A percentile compares a stretch with the other conserved stretches of the same genome.
phyloP scores from a whole-genome alignment of 2,797 vertebrate species.

The Avahi laniger region DNA sequence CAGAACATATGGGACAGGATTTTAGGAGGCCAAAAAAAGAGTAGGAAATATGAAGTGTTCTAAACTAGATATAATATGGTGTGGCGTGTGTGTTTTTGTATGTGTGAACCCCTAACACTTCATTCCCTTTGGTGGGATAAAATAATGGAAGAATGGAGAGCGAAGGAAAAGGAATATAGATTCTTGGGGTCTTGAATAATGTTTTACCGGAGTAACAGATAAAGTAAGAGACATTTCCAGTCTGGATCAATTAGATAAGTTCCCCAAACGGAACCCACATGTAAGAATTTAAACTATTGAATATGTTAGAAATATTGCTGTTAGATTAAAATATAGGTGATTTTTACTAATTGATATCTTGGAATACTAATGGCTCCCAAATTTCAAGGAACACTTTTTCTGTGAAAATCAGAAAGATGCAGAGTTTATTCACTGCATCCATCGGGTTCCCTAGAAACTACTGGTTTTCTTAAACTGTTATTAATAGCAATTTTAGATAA shows the following conservation, averaged over 20 bases:
- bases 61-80: background rate
- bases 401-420: constrained; percentile 6
- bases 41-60: background rate
- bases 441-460: constrained; percentile 7
- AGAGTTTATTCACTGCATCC: constrained; percentile 25
- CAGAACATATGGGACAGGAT: background rate
- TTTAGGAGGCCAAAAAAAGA: background rate
- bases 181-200: background rate
- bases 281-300: constrained; percentile 2
- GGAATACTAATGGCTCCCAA: background rate
- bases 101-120: background rate
- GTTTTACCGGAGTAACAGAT: background rate
- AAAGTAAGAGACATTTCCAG: constrained; percentile 22
- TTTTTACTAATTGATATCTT: background rate
- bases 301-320: background rate
- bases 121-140: background rate
- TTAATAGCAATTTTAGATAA: constrained; percentile 39
- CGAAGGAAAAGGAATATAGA: background rate
- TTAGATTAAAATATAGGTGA: background rate
- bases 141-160: background rate
- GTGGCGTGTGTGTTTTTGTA: background rate
- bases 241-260: background rate
- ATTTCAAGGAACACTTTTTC: background rate
- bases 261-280: background rate
- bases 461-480: background rate